phyloP scores from a whole-genome alignment of 2,888 invertebrate genomes.

The Chrysodeixis includens region DNA sequence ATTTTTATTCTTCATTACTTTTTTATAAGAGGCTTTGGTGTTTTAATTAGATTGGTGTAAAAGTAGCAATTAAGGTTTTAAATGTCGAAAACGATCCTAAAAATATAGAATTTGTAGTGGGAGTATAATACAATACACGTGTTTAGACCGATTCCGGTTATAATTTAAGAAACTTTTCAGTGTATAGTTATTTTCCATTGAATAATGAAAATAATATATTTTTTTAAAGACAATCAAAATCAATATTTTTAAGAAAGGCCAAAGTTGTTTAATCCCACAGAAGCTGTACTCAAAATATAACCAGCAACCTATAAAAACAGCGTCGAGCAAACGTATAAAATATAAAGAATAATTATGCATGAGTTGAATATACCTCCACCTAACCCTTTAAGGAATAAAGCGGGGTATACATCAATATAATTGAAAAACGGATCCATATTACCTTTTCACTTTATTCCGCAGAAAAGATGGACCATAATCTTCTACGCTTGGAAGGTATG shows the following conservation, averaged over 20 bases:
- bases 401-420: conserved; percentile 3
- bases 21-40: neutral
- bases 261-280: too few relatives aligned
- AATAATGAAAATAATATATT: too few relatives aligned
- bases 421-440: neutral
- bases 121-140: too few relatives aligned
- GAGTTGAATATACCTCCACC: neutral
- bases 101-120: too few relatives aligned
- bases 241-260: too few relatives aligned
- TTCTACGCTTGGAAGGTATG: conserved; percentile 21
- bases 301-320: too few relatives aligned
- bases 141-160: too few relatives aligned
- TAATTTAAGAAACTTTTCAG: too few relatives aligned
- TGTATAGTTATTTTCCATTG: too few relatives aligned
- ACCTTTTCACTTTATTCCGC: conserved; percentile 16
- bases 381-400: conserved; percentile 3
- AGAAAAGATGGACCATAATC: conserved; percentile 29
- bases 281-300: too few relatives aligned
- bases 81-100: neutral
- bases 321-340: neutral
- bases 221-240: too few relatives aligned
- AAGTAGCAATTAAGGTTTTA: neutral
- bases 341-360: neutral
- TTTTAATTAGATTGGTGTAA: neutral
- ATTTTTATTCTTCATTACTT: conserved; percentile 1